These are phyloP conservation scores for Syrrhaptes paradoxus DNA, from an alignment of 2,113 vertebrate genomes.

Conservation along the genomic window DNA sequence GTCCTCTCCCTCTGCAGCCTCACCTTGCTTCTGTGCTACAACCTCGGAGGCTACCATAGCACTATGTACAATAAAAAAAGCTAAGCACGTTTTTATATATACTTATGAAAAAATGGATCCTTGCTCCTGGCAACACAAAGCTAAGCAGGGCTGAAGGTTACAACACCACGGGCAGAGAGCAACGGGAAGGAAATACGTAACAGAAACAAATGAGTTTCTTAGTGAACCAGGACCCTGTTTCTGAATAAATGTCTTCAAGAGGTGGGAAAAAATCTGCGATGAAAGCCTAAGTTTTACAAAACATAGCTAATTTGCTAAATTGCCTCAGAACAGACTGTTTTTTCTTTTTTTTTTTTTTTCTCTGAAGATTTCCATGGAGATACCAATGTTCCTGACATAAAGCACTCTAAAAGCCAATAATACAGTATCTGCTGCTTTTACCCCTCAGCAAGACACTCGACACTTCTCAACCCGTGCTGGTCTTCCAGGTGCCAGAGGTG, in stretches of 20 bases:
- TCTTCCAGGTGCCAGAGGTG: background rate
- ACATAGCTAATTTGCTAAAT: slow-evolving; percentile 22
- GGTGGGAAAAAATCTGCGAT: background rate
- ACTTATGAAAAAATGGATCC: background rate
- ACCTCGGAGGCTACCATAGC: background rate
- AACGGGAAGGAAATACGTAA: background rate
- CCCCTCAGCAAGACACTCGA: background rate
- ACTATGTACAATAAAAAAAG: background rate
- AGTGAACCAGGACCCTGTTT: background rate
- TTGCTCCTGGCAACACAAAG: background rate
- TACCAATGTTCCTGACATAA: background rate
- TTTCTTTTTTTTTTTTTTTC: background rate
- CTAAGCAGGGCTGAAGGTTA: background rate
- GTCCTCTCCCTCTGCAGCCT: background rate
- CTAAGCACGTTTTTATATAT: background rate
- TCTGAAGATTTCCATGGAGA: slow-evolving; percentile 25
- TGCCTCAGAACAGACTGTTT: background rate
- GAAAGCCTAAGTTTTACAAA: slow-evolving; percentile 1
- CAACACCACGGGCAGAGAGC: background rate
- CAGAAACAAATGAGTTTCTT: background rate
- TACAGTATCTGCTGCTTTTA: background rate
- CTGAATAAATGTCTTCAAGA: background rate
- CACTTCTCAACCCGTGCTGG: background rate
- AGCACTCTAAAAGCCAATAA: background rate
- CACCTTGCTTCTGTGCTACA: background rate